A percentile compares a stretch with the other conserved stretches of the same genome.
Conservation (phyloP, 2,797 vertebrate species). For the Cetoscarus ocellatus region DNA sequence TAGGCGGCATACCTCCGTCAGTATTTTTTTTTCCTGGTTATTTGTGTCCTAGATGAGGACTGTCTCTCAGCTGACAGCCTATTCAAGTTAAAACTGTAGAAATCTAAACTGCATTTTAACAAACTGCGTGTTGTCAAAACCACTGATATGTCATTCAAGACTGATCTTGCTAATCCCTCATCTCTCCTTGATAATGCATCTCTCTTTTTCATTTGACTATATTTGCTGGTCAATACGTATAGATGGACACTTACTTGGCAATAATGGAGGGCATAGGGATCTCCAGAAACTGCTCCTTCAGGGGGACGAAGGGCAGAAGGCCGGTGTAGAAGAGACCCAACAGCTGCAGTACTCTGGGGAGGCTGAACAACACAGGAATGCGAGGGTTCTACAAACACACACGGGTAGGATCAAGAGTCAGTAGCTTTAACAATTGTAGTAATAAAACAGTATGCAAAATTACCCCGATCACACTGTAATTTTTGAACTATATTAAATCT, state of each 20-base stretch:
- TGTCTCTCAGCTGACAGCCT: no score
- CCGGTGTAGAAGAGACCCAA: conserved; percentile 97
- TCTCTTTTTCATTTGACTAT: not conserved
- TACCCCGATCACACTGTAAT: not conserved
- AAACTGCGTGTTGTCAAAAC: not conserved
- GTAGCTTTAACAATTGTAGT: not conserved
- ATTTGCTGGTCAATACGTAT: not conserved
- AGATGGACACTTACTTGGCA: conserved; percentile 87
- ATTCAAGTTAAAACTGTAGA: no score
- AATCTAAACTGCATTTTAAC: not conserved
- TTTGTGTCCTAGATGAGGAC: no score
- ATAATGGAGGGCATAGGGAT: conserved; percentile 98
- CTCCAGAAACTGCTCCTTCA: conserved; percentile 97
- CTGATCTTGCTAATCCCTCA: no score
- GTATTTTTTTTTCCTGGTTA: no score
- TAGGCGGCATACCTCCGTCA: no score
- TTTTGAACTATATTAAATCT: not conserved
- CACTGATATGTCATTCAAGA: not conserved
- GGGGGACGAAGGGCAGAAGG: conserved; percentile 94
- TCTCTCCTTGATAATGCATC: not conserved
- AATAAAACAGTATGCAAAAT: not conserved
- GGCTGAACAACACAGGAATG: conserved; percentile 94
- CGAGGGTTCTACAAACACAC: conserved; percentile 89
- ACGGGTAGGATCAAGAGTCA: conserved; percentile 12
- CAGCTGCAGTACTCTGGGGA: conserved; percentile 92